Conservation (phyloP, 2,113 vertebrate species). For the Hydrochoerus hydrochaeris region DNA sequence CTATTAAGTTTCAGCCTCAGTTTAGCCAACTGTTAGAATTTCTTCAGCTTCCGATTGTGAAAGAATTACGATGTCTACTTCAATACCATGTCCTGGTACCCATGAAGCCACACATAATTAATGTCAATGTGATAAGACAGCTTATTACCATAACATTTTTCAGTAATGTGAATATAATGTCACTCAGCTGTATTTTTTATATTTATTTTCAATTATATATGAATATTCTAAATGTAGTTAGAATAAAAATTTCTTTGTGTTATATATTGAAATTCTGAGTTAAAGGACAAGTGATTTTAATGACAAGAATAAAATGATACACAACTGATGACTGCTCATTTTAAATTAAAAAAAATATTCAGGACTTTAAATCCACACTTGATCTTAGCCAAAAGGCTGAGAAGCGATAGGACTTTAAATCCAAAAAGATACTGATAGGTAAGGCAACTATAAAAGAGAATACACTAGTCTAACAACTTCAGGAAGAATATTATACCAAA, state of each 20-base stretch:
- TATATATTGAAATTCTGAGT: not conserved
- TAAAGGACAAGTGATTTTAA: not conserved
- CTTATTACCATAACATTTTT: not conserved
- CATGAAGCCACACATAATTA: not conserved
- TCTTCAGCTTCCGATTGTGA: not conserved
- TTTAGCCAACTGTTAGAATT: not conserved
- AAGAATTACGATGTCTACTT: not conserved
- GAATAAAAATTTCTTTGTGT: not conserved
- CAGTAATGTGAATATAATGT: not conserved
- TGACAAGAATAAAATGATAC: not conserved
- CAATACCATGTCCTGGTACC: not conserved
- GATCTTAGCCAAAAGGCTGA: too few relatives aligned
- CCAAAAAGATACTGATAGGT: not conserved
- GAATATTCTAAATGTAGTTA: not conserved
- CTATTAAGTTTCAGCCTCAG: not conserved
- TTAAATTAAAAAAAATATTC: not conserved
- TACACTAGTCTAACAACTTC: not conserved
- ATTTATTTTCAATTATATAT: not conserved
- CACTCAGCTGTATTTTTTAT: not conserved
- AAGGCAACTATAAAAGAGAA: not conserved
- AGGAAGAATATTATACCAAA: not conserved
- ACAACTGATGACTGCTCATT: not conserved
- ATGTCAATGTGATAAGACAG: not conserved
- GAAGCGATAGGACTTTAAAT: not conserved
- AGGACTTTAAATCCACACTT: not conserved